phyloP scores from a whole-genome alignment of 2,797 vertebrate species.

The Balearica regulorum region DNA sequence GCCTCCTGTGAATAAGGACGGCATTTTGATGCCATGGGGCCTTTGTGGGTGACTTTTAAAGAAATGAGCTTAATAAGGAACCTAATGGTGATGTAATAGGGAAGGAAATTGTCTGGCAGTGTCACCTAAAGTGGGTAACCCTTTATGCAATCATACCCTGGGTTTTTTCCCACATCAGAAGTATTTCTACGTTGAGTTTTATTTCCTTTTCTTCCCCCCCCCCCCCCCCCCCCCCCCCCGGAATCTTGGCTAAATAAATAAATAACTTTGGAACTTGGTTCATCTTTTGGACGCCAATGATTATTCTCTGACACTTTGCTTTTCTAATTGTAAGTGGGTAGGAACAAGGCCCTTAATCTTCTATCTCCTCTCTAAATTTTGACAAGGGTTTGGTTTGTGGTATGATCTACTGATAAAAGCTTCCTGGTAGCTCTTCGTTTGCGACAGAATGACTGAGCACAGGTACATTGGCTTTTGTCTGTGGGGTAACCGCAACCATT shows the following conservation, averaged over 20 bases:
- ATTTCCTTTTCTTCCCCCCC: no score
- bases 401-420: not conserved
- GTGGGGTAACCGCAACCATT: not conserved
- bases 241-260: not conserved
- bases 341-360: not conserved
- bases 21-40: not conserved
- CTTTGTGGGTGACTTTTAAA: not conserved
- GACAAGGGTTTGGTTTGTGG: not conserved
- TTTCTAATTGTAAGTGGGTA: not conserved
- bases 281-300: not conserved
- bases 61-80: not conserved
- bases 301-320: not conserved
- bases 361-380: not conserved
- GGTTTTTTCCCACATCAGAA: not conserved
- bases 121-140: not conserved
- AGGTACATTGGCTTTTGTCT: not conserved
- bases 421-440: not conserved
- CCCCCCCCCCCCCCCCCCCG: no score
- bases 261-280: not conserved
- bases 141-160: not conserved
- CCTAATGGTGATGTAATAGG: not conserved
- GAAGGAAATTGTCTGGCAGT: not conserved
- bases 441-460: not conserved
- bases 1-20: rapidly evolving
- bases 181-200: not conserved